Base-by-base conservation (phyloP, 2,113 vertebrate genomes). In the Odobenus rosmarus region DNA sequence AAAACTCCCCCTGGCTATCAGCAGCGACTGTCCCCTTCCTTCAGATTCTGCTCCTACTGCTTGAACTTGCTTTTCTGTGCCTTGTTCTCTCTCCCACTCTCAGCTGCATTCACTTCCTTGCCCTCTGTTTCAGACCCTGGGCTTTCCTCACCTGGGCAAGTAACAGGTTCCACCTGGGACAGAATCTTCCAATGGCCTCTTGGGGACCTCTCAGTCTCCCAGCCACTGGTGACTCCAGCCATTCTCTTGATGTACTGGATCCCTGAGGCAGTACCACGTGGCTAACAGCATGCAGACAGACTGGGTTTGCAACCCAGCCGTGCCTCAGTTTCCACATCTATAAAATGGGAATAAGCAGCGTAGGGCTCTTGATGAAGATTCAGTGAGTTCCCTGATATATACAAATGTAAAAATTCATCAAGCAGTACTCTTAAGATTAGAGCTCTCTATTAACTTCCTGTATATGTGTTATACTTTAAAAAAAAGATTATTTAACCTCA, bases 251-350 rank as follows among this genome's bases (percentile, higher is more conserved):
- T 36, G 3, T 21, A 10, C 59, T 89, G 39, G 28, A 19, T 69
- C 46, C n/a, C 62, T 11, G 5, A 31, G 49, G 21, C 13, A 84
- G 53, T 53, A 23, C 12, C 13, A 0, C 26, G 3, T 24, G 39
- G 18, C 36, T 61, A n/a, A 85, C 31, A 51, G 62, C 69, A 36
- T 49, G 13, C 24, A 69, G 19, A 39, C 26, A 90, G 51, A 42
- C 61, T 42, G 26, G 39, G 72, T 67, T 31, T 76, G 39, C 69
- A 28, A 31, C 21, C 55, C 64, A 51, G 64, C 14, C 53, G 69
- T 57, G 69, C 82, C 92, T 97, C 64, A 21, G 74, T 92, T 69
- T 95, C 55, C 97, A 93, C 2, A 15, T 79, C 67, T 96, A 5
- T 42, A 69, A 62, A 80, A 87, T 92, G 74, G 46, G 24, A 36